A percentile compares a stretch with the other conserved stretches of the same genome.
phyloP scores from a whole-genome alignment of 2,797 vertebrate species.

The Philypnodon macrostomus region DNA sequence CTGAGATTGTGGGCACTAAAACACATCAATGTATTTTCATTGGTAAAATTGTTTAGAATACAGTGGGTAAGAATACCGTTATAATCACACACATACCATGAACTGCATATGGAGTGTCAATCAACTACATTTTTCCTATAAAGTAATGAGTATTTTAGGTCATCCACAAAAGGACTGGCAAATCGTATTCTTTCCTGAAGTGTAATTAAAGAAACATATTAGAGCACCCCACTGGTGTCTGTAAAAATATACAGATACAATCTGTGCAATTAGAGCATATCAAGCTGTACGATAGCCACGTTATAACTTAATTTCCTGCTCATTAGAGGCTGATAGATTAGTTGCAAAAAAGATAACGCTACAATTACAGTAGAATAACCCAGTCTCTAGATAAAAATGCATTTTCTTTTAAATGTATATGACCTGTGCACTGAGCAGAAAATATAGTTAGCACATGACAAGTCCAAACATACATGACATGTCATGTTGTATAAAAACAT shows the following conservation, averaged over 20 bases:
- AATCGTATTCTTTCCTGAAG: conserved; percentile 76
- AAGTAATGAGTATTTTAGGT: conserved; percentile 8
- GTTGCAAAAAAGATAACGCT: conserved; percentile 31
- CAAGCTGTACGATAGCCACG: conserved; percentile 71
- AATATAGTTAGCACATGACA: conserved; percentile 1
- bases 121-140: too few relatives aligned
- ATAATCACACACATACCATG: too few relatives aligned
- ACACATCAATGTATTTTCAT: too few relatives aligned
- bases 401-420: not conserved
- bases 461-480: conserved; percentile 1
- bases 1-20: too few relatives aligned
- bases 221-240: conserved; percentile 74
- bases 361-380: conserved; percentile 23
- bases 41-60: too few relatives aligned
- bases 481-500: conserved; percentile 33
- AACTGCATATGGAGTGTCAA: too few relatives aligned
- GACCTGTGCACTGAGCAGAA: not conserved
- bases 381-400: conserved; percentile 12
- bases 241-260: conserved; percentile 75
- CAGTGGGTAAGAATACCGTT: too few relatives aligned
- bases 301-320: conserved; percentile 82
- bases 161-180: conserved; percentile 70
- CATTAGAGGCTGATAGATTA: conserved; percentile 71
- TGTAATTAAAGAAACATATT: conserved; percentile 83
- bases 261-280: conserved; percentile 81